Percentiles rank a stretch among this genome's conserved stretches.
phyloP scores from a whole-genome alignment of 1,140 invertebrate species.

The Lysiphlebus fabarum region DNA sequence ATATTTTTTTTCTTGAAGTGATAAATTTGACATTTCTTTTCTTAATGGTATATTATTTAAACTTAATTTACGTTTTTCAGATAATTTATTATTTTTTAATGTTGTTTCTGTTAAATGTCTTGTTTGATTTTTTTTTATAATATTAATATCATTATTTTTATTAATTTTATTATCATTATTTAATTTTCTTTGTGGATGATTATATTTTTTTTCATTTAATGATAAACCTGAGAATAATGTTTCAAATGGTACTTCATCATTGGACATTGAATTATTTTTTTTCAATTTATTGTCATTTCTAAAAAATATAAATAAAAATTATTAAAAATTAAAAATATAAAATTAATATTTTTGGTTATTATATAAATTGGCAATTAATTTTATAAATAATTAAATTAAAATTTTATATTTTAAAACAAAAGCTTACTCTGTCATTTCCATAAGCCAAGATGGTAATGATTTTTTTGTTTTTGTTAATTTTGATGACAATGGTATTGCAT shows the following conservation, averaged over 20 bases:
- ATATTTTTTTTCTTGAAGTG: too few species aligned
- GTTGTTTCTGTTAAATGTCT: neutral
- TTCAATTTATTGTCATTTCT: conserved; percentile 13
- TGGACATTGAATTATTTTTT: neutral
- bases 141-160: neutral
- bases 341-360: too few species aligned
- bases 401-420: conserved; percentile 15
- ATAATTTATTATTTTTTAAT: neutral
- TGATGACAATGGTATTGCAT: neutral
- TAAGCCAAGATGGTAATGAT: conserved; percentile 35
- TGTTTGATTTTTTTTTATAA: neutral
- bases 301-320: conserved; percentile 17
- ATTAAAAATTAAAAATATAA: too few species aligned
- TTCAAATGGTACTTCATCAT: neutral
- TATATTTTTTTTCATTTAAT: neutral
- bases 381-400: conserved; percentile 11
- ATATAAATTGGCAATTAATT: too few species aligned
- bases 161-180: neutral
- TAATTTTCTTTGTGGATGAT: neutral
- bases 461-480: neutral
- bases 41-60: neutral
- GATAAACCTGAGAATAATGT: neutral
- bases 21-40: too few species aligned
- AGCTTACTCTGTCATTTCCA: conserved; percentile 38
- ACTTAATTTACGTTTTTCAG: neutral